Conservation (phyloP, 2,113 vertebrate species). For the Calyptommatus sinebrachiatus region DNA sequence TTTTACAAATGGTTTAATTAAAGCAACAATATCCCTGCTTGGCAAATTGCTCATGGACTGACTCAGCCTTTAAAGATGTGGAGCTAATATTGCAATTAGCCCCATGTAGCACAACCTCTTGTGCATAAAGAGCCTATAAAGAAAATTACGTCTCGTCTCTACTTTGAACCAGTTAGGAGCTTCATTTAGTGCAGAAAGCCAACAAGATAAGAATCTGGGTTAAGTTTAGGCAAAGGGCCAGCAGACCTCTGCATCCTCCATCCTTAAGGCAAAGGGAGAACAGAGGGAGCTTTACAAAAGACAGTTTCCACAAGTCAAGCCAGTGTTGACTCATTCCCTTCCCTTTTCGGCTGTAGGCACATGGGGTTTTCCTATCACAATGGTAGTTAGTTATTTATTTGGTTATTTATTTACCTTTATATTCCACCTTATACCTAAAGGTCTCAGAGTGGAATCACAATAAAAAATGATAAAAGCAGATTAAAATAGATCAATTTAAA, state of each 20-base stretch:
- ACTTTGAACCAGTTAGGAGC: conserved; percentile 24
- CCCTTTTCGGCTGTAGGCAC: neutral
- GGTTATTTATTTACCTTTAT: too few relatives aligned
- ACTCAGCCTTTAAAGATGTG: conserved; percentile 49
- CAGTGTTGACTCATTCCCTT: neutral
- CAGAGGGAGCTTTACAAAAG: rapidly evolving
- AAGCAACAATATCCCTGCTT: conserved; percentile 31
- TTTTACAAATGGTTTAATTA: conserved; percentile 56
- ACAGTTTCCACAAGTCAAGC: neutral
- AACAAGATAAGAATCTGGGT: neutral
- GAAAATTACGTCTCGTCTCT: neutral
- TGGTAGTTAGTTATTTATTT: too few relatives aligned
- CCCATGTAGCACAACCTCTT: neutral
- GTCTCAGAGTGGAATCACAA: too few relatives aligned
- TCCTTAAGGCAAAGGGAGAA: neutral
- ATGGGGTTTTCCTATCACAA: too few relatives aligned
- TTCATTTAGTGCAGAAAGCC: neutral
- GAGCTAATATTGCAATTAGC: conserved; percentile 25
- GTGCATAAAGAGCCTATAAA: neutral
- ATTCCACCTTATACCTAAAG: too few relatives aligned
- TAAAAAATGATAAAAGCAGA: too few relatives aligned
- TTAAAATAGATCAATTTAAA: too few relatives aligned
- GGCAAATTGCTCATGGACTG: conserved; percentile 41
- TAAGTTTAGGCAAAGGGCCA: neutral
- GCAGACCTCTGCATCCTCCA: rapidly evolving